A percentile compares a stretch with the other conserved stretches of the same genome.
Conservation (phyloP, 2,797 vertebrate species). For the Rhynchotus rufescens region DNA sequence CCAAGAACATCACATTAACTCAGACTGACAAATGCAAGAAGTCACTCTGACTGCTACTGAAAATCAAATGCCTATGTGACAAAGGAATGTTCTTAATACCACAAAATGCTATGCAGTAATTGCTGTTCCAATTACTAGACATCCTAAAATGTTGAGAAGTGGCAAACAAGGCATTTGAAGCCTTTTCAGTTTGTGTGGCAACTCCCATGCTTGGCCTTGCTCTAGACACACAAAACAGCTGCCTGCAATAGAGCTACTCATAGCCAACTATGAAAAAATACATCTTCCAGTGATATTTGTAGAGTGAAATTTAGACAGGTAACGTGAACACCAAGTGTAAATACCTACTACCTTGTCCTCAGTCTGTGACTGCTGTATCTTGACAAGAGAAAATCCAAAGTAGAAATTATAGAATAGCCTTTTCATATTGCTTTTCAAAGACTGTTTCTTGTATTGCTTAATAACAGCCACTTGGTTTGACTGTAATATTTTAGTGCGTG, state of each 20-base stretch:
- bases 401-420: neutral
- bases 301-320: neutral
- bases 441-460: neutral
- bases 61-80: neutral
- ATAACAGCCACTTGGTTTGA: neutral
- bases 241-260: accelerated
- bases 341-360: neutral
- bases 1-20: neutral
- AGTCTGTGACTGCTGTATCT: accelerated
- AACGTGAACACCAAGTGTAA: neutral
- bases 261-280: neutral
- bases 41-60: neutral
- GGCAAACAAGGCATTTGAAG: accelerated
- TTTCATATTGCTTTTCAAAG: neutral
- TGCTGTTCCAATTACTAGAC: neutral
- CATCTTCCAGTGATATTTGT: accelerated
- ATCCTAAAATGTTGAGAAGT: neutral
- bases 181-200: neutral
- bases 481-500: neutral
- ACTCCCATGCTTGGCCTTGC: neutral
- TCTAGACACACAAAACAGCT: accelerated
- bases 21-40: neutral
- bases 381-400: neutral
- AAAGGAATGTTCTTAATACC: neutral
- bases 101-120: neutral